Evolutionary conservation across 2,797 vertebrate species (phyloP).

Genomic region (Euthynnus affinis): DNA sequence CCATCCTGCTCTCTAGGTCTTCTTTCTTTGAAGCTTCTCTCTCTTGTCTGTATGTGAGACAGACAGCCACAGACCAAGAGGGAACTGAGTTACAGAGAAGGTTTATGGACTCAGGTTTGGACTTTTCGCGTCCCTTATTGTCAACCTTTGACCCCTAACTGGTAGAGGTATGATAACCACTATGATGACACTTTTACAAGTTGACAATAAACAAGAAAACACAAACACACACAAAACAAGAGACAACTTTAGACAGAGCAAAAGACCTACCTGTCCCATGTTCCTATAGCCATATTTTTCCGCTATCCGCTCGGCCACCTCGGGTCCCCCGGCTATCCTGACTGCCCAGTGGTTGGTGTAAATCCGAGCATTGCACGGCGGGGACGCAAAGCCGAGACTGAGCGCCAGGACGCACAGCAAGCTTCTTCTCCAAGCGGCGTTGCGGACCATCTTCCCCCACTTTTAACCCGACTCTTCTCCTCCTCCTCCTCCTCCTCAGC

Average conservation of each 20-base stretch:
- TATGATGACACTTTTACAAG: constrained; percentile 9
- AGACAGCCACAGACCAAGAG: background rate
- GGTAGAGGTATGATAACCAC: background rate
- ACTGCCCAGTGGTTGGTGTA: constrained; percentile 99
- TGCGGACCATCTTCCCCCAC: constrained; percentile 90
- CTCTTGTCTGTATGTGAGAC: constrained; percentile 1
- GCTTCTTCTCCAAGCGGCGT: constrained; percentile 83
- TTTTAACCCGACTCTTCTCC: constrained; percentile 77
- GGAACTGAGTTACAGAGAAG: background rate
- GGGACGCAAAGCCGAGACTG: constrained; percentile 89
- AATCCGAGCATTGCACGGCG: constrained; percentile 92
- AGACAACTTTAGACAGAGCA: constrained; percentile 36
- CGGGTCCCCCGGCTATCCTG: constrained; percentile 92
- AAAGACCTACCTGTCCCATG: constrained; percentile 94
- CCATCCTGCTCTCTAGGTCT: constrained; percentile 50
- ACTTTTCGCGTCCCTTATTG: constrained; percentile 1
- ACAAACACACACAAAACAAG: background rate
- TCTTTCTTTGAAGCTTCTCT: constrained; percentile 29
- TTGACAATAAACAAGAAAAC: constrained; percentile 17
- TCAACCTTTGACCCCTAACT: constrained; percentile 48
- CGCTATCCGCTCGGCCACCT: constrained; percentile 93
- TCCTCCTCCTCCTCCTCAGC: constrained; percentile 74
- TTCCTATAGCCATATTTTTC: constrained; percentile 97
- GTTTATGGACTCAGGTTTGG: constrained; percentile 26
- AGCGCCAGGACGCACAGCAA: constrained; percentile 90